Evolutionary conservation across 2,888 invertebrate species (phyloP).

Genomic region (Himalopsyche anomala): DNA sequence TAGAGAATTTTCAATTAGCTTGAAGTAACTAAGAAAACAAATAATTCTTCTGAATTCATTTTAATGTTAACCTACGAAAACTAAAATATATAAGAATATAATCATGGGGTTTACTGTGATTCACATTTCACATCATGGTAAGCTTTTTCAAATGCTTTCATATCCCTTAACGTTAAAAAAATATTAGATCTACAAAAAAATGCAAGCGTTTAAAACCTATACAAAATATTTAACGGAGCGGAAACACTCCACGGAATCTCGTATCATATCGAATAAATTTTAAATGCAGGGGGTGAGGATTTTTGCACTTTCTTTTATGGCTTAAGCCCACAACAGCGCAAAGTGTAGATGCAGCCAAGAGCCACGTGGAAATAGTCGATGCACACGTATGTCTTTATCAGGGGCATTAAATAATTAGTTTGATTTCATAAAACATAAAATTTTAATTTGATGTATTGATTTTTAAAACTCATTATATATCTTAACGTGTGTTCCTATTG

Average conservation of each 20-base stretch:
- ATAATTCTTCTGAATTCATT: too few relatives aligned
- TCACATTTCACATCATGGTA: constrained; percentile 6
- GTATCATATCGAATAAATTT: constrained; percentile 12
- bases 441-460: too few relatives aligned
- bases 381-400: neutral
- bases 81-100: neutral
- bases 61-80: neutral
- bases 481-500: too few relatives aligned
- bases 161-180: neutral
- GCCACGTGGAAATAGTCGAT: neutral
- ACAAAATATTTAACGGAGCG: constrained; percentile 24
- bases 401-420: neutral
- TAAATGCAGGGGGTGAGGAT: constrained; percentile 2
- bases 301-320: constrained; percentile 19
- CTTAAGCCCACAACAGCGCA: neutral
- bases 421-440: neutral
- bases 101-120: neutral
- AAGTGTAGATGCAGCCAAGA: constrained; percentile 8
- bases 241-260: constrained; percentile 7
- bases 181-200: neutral
- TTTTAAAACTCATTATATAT: too few relatives aligned
- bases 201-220: neutral
- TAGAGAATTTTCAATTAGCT: too few relatives aligned
- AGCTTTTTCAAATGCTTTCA: neutral
- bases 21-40: too few relatives aligned